Evolutionary conservation across 2,888 invertebrate genomes (phyloP), one percentile per base, ranked within the genome.

Genomic region (Amiota minor): DNA sequence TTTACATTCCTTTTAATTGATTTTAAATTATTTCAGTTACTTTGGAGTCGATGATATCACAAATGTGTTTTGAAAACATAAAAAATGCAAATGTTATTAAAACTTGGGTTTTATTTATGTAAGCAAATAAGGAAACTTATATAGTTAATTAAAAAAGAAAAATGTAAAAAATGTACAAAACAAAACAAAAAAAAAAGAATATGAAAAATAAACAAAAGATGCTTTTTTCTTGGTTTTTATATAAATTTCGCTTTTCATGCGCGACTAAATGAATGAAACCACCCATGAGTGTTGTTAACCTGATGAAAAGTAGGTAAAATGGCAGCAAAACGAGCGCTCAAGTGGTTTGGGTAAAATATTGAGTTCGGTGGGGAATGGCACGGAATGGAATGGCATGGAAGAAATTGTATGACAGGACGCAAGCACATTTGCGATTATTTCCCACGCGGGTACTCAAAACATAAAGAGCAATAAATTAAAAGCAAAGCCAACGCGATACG

Each of bases 381-480:
- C 72, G 61, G 59, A 65, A 72, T 72, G 72, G 71, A 73, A 56
- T n/a, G 6, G 53, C 2, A 53, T 16, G 53, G 1, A 16, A 16
- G n/a, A n/a, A 14, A 16, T 53, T 16, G 16, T 16, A 74, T 76
- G 72, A 50, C 35, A 11, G 55, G 50, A 20, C 64, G 47, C 56
- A 73, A 77, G 78, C 77, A 81, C 83, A 85, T 86, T 84, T 85
- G 83, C 82, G 82, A 83, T 82, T 84, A 84, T 86, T 84, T 84
- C 86, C 84, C 84, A 86, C 81, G 84, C 84, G 84, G 81, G 80
- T 84, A 84, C 84, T 84, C 86, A 85, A 86, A 85, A 81, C 80
- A 82, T 86, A 86, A 86, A 82, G 78, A 83, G 86, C 86, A 86
- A 86, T 84, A 84, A 84, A 85, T 84, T 86, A 86, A 82, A 82